Conservation (phyloP, 2,888 invertebrate species). For the Polyommatus iphigenia region DNA sequence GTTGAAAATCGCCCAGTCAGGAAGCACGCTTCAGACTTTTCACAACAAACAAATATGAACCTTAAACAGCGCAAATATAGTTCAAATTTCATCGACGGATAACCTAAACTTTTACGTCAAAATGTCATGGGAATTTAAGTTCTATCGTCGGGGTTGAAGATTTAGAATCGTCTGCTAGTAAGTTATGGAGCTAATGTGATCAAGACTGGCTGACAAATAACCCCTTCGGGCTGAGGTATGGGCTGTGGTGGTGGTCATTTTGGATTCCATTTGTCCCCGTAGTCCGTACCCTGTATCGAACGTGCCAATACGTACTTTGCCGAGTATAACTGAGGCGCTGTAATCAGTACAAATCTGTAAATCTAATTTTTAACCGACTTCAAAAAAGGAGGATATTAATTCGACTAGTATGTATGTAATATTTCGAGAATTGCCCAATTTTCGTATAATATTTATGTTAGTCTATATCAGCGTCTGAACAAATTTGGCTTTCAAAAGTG, state of each 20-base stretch:
- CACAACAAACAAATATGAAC: background rate
- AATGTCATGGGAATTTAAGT: background rate
- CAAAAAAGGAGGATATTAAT: too few relatives aligned
- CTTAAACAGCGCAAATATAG: background rate
- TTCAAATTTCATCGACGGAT: background rate
- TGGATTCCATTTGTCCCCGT: background rate
- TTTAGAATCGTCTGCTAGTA: background rate
- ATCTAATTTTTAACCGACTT: too few relatives aligned
- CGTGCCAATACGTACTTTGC: background rate
- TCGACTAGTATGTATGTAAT: too few relatives aligned
- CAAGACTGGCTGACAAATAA: constrained; percentile 34
- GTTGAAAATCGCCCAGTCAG: constrained; percentile 38
- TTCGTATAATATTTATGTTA: too few relatives aligned
- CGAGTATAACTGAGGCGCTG: background rate
- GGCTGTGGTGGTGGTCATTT: constrained; percentile 12
- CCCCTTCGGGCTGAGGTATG: constrained; percentile 16
- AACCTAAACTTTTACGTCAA: background rate
- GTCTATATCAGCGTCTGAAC: too few relatives aligned
- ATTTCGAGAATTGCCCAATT: too few relatives aligned
- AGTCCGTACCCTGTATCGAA: background rate
- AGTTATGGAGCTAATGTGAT: background rate
- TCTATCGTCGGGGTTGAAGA: background rate
- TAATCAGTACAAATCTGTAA: background rate
- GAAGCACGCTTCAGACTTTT: background rate
- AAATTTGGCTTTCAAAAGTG: too few relatives aligned